These are phyloP conservation scores for Thelaira solivaga DNA, from an alignment of 2,888 invertebrate species.

Conservation along the genomic window DNA sequence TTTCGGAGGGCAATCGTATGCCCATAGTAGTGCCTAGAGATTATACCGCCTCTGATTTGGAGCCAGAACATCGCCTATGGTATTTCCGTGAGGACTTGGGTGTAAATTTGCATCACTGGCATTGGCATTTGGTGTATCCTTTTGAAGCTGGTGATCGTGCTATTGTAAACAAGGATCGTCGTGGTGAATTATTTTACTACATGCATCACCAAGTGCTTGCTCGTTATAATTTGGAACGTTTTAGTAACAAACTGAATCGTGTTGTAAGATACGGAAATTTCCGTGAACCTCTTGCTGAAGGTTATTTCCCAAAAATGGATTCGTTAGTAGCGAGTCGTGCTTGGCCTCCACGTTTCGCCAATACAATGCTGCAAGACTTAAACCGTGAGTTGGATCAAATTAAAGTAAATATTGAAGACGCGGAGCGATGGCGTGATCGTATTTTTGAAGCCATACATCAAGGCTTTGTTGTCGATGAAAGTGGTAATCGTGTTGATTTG, in stretches of 20 bases:
- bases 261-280: conserved; percentile 82
- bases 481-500: conserved; percentile 79
- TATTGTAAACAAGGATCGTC: conserved; percentile 82
- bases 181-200: conserved; percentile 88
- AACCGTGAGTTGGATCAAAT: conserved; percentile 82
- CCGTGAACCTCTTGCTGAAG: conserved; percentile 85
- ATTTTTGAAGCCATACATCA: conserved; percentile 83
- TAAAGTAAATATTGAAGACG: conserved; percentile 81
- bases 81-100: conserved; percentile 80
- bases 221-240: conserved; percentile 86
- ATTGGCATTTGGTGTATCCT: conserved; percentile 84
- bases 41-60: conserved; percentile 85
- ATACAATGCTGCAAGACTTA: conserved; percentile 80
- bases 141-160: conserved; percentile 81
- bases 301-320: conserved; percentile 90
- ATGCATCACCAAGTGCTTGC: conserved; percentile 82
- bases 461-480: conserved; percentile 69
- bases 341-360: conserved; percentile 84
- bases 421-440: conserved; percentile 87
- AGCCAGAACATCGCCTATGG: conserved; percentile 84
- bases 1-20: conserved; percentile 82
- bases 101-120: conserved; percentile 79
- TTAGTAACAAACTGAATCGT: conserved; percentile 83
- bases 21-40: conserved; percentile 81
- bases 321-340: conserved; percentile 85